Evolutionary conservation across 2,113 vertebrate species (phyloP), one percentile per base, ranked within the genome.

Genomic region (Sitta europaea): DNA sequence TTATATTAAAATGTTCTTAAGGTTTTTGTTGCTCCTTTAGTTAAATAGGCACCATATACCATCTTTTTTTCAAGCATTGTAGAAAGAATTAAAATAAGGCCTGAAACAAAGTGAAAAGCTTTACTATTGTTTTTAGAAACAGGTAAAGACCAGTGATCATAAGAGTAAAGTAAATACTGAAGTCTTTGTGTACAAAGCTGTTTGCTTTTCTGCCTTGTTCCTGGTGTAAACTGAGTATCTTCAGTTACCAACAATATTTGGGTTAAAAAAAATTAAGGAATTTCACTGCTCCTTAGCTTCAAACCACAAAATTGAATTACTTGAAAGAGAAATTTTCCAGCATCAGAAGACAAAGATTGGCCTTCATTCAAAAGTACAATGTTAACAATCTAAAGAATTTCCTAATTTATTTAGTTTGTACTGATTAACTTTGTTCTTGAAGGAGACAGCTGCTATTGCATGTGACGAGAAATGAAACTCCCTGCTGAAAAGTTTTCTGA

Each of bases 1-100:
- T 94, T 68, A 67, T 51, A 91, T 71, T 90, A 94, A 95, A 72
- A 80, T 73, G 28, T 58, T 73, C 21, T 86, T 94, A 88, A 87
- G 38, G n/a, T 86, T 86, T 40, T 72, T 81, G 28, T 79, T 72
- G 27, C 8, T 88, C 20, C 13, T 67, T 68, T 45, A 81, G 36
- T 58, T 84, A 85, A 73, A 55, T 14, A 55, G 35, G 55, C 71
- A 85, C 15, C 33, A 74, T 65, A 48, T 5, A 94, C 38, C 53
- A 75, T 19, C 11, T 58, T 51, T 35, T 28, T 48, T 51, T 27
- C 47, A 71, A 27, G 14, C 19, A 57, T 5, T 47, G 12, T 12
- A 59, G 31, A 74, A 70, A 40, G 21, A 77, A 67, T 62, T 50
- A 54, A 72, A 92, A 67, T 42, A 66, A 85, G 75, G 71, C 18